Base-by-base conservation (phyloP, 1,140 invertebrate genomes). In the Drosophila busckii region DNA sequence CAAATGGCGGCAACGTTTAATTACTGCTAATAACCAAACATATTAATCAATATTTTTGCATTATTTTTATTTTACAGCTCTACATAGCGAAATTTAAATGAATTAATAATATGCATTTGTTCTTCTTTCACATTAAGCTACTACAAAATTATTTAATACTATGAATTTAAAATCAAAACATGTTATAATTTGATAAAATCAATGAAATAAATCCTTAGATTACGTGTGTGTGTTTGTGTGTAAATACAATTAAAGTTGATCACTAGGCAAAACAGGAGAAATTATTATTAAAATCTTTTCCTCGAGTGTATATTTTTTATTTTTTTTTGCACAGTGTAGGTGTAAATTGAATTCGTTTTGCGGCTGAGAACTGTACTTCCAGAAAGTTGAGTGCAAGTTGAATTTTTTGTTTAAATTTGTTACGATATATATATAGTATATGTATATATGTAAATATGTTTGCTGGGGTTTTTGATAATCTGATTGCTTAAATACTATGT, bases 131-230 rank as follows among this genome's bases (percentile, higher is more conserved):
- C 44, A 46, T 9, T 34, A 23, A 25, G 20, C 25, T 7, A 25
- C 44, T 46, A 46, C 44, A 34, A 23, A 25, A 20, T 34, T 46
- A 23, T 46, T 34, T 25, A 32, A 34, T 46, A 23, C 10, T 46
- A 23, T 34, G 13, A 15, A 46, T 12, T 22, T 34, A 34, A 44
- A 44, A 16, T 44, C 6, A 42, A 34, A 34, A 4, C 3, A 46
- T 23, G 10, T 6, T 16, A 23, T 19, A 17, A 46, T 25, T 34
- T n/a, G 4, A 46, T 29, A 44, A 8, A 34, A 23, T 19, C n/a
- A 20, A 29, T 31, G 26, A 16, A 31, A 40, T 40, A 13, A n/a
- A n/a, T n/a, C n/a, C n/a, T n/a, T n/a, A n/a, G n/a, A n/a, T n/a
- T n/a, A n/a, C n/a, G n/a, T n/a, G n/a, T n/a, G n/a, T n/a, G n/a